Base-by-base conservation (phyloP, 2,797 vertebrate species). In the Setipinna tenuifilis region DNA sequence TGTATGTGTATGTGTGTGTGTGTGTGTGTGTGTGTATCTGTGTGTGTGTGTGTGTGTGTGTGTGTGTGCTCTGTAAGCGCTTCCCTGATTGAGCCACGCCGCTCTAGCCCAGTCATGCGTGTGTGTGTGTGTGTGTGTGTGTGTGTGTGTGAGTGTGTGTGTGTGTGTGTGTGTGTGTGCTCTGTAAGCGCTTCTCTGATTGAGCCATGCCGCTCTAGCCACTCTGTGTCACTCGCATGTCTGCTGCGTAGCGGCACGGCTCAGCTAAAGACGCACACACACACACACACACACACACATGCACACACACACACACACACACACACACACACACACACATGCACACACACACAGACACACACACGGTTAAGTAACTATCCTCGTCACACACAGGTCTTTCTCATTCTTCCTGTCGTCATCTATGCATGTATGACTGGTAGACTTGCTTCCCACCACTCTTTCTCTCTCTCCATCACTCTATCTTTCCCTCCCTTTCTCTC, bases 401-500 rank as follows among this genome's bases (percentile, higher is more conserved):
- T 71, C 12, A 71, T 41, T 78, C 71, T 9, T 44, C 21, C 88
- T 87, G 82, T 41, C 50, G 83, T 85, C 84, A 44, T 44, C 87
- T 88, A 75, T 50, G 21, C 28, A 17, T 14, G 14, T 44, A 9
- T 48, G 23, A 41, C 81, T 41, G 35, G 35, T 5, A 41, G 35
- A 41, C 71, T 35, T 41, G 48, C 62, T 81, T 65, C 28, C 25
- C 41, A 85, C 90, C 89, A 90, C 90, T 88, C 88, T 89, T 65
- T 54, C 23, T 80, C 54, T 65, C n/a, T 59, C 68, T 75, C 54
- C 84, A 57, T 82, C 35, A 50, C 85, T 50, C 86, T 80, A 87
- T 92, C 90, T 91, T 92, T 93, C 91, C 87, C 88, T 82, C 88
- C 86, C 92, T 41, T 5, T 41, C 35, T 61, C 85, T 35, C 87